These are phyloP conservation scores for Pangasius macronema DNA, from an alignment of 2,797 vertebrate genomes.

Conservation along the genomic window DNA sequence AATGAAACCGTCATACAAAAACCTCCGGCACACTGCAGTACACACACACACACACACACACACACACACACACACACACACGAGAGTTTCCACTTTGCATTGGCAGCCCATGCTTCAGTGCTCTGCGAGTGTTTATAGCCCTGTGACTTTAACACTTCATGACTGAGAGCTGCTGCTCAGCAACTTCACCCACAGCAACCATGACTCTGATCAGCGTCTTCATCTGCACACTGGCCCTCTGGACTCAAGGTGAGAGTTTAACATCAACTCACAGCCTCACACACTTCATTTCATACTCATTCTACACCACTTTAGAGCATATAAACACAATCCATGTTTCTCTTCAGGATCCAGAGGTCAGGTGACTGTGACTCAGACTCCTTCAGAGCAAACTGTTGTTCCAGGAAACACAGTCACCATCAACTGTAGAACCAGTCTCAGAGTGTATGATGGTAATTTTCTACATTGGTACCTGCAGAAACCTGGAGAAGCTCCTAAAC, in stretches of 20 bases:
- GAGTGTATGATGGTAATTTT: not conserved
- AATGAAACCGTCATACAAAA: constrained; percentile 6
- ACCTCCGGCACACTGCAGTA: not conserved
- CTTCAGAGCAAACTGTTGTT: not conserved
- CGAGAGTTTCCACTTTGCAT: not conserved
- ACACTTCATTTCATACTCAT: no score
- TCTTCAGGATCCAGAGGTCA: constrained; percentile 16
- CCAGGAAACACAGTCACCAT: not conserved
- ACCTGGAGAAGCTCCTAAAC: constrained; percentile 35
- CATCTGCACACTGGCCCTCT: no score
- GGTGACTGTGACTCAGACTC: constrained; percentile 28
- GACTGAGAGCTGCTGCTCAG: no score
- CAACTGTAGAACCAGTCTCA: not conserved
- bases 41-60: constrained; percentile 15
- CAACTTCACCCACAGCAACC: no score
- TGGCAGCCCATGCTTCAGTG: constrained; percentile 1
- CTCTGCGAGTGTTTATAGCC: not conserved
- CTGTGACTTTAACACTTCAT: no score
- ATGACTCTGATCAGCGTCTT: no score
- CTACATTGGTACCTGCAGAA: constrained; percentile 6
- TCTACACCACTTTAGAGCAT: no score
- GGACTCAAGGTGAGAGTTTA: constrained; percentile 6
- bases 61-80: constrained; percentile 1
- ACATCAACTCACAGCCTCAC: no score
- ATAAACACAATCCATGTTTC: not conserved